Conservation (phyloP, 1,140 invertebrate genomes). For the Dinoponera quadriceps region DNA sequence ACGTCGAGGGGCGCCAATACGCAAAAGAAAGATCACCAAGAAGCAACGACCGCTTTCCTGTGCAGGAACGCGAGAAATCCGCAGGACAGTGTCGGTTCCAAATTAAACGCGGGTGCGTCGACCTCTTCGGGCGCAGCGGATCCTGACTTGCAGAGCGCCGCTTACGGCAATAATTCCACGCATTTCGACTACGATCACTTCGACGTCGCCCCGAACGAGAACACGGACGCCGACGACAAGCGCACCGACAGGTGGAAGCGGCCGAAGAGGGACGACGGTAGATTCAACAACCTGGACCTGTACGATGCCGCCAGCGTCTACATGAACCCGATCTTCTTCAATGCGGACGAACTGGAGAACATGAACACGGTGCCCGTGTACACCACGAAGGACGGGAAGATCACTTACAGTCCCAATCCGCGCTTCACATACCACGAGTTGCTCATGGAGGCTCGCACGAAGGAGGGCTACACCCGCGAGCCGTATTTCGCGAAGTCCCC, state of each 20-base stretch:
- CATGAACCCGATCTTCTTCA: constrained; percentile 79
- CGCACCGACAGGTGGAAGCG: constrained; percentile 57
- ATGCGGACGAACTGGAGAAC: constrained; percentile 76
- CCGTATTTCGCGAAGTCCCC: constrained; percentile 36
- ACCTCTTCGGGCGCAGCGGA: constrained; percentile 20
- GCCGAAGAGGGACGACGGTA: constrained; percentile 50
- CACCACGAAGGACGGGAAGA: constrained; percentile 84
- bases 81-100: neutral
- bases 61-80: constrained; percentile 18
- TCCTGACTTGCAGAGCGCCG: neutral
- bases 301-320: constrained; percentile 70
- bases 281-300: constrained; percentile 62
- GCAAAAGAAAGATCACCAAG: constrained; percentile 67
- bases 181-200: constrained; percentile 20
- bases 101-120: constrained; percentile 19
- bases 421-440: constrained; percentile 80
- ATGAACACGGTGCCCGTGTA: constrained; percentile 83
- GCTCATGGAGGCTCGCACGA: constrained; percentile 77
- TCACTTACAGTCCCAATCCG: constrained; percentile 84
- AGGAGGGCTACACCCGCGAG: constrained; percentile 60
- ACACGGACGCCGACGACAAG: constrained; percentile 12
- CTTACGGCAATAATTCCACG: constrained; percentile 8
- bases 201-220: constrained; percentile 47
- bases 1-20: constrained; percentile 24
- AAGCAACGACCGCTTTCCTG: neutral